Base-by-base conservation (phyloP, 2,113 vertebrate species). In the Periophthalmus modestus region DNA sequence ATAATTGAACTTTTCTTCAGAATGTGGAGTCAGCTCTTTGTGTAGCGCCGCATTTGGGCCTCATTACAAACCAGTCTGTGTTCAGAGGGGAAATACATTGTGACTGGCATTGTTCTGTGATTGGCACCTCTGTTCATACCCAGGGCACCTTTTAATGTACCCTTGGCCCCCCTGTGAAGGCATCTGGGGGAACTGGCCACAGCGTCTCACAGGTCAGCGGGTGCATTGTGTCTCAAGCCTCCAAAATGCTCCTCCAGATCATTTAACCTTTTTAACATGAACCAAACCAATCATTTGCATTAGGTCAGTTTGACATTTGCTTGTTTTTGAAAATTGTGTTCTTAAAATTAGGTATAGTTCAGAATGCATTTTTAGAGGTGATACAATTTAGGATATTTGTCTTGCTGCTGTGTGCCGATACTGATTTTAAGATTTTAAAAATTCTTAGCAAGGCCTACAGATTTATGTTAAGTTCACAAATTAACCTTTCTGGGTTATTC, bases 81-180 rank as follows among this genome's bases (percentile, higher is more conserved):
- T 34, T 33, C 82, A 86, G 82, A 87, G 80, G 78, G 68, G 82
- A 92, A 91, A 93, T 86, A 48, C 72, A 65, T 67, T 87, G 83
- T 92, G 90, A 91, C 91, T 89, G 87, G 80, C 78, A 92, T 93
- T 94, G 91, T 93, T 90, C 79, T 84, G 79, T 88, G 87, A 91
- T 88, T 89, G 91, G 84, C 89, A 88, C 85, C 71, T 77, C 76
- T 50, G 80, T 85, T 88, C 62, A 69, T 82, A 83, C 58, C 68
- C 6, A 68, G 78, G 76, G 58, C 39, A 34, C 34, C 65, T 84
- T 75, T 67, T 74, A 81, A 71, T 63, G 13, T 0, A 46, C 36
- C 76, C 50, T 21, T 12, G 57, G 72, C 50, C 66, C 59, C 59
- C 33, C 68, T 74, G 50, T 81, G 73, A 75, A 72, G 57, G 76